Evolutionary conservation across 2,888 invertebrate genomes (phyloP).

Genomic region (Malacosoma neustria): DNA sequence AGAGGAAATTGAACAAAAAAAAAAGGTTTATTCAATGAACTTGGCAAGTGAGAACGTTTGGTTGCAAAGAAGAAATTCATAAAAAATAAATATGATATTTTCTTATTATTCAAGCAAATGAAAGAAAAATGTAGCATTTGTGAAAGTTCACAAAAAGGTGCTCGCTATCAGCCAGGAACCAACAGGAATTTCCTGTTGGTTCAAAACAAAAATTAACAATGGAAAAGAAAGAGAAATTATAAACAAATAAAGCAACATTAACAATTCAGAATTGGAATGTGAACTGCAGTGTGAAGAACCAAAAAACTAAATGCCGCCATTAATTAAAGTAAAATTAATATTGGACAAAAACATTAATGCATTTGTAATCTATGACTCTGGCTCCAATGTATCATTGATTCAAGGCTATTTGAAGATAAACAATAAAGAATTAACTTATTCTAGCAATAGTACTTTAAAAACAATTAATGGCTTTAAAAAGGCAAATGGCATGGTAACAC

Average conservation of each 20-base stretch:
- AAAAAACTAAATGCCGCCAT: constrained; percentile 17
- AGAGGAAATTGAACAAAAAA: neutral
- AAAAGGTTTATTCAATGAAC: neutral
- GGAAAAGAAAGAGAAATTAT: too few species aligned
- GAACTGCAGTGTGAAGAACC: neutral
- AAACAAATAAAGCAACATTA: constrained; percentile 1
- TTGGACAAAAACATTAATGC: constrained; percentile 3
- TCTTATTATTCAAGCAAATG: too few species aligned
- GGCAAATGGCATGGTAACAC: constrained; percentile 1
- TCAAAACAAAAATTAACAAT: too few species aligned
- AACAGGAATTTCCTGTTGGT: too few species aligned
- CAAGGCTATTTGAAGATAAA: constrained; percentile 5
- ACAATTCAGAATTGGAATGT: constrained; percentile 5
- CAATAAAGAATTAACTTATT: neutral
- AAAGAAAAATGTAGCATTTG: too few species aligned
- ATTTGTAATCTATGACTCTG: constrained; percentile 9
- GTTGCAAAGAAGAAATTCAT: too few species aligned
- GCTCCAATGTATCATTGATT: constrained; percentile 8
- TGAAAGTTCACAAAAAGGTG: too few species aligned
- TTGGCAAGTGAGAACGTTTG: neutral
- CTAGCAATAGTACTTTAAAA: constrained; percentile 3
- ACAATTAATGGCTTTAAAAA: too few species aligned
- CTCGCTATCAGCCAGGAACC: too few species aligned
- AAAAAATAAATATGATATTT: too few species aligned
- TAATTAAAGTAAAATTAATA: constrained; percentile 8